Evolutionary conservation across 2,797 vertebrate species (phyloP).

Genomic region (Smutsia gigantea): DNA sequence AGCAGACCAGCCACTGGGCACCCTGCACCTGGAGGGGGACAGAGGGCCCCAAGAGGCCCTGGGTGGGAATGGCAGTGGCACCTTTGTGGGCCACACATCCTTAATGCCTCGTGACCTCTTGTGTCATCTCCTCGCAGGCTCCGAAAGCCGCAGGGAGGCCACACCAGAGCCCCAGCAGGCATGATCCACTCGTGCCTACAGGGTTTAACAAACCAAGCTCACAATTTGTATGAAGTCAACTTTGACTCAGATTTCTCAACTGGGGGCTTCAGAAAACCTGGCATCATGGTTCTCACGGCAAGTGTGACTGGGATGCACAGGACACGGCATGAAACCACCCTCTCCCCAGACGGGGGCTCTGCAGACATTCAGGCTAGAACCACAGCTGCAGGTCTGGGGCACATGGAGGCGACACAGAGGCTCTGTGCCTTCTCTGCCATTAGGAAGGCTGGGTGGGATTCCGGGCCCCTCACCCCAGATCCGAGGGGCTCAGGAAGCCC

Average conservation of each 20-base stretch:
- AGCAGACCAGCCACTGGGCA: background rate
- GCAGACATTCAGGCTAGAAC: background rate
- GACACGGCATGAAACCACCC: background rate
- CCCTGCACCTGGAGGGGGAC: background rate
- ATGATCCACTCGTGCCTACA: fast-evolving
- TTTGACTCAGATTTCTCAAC: background rate
- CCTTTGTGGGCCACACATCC: fast-evolving
- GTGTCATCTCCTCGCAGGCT: background rate
- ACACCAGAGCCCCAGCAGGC: background rate
- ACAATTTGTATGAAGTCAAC: background rate
- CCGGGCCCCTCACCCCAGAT: background rate
- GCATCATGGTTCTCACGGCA: background rate
- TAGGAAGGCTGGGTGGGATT: background rate
- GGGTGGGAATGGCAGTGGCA: background rate
- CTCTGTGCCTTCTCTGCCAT: background rate
- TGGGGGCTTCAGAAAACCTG: background rate
- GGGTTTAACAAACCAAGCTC: background rate
- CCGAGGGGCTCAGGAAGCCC: background rate
- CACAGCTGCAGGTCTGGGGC: background rate
- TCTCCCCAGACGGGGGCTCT: background rate
- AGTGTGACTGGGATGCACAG: background rate
- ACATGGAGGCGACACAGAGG: background rate
- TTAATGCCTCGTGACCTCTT: fast-evolving
- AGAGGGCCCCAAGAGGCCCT: background rate
- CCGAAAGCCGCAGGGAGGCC: too few species aligned